Conservation (phyloP, 2,888 invertebrate genomes). For the Leucania comma region DNA sequence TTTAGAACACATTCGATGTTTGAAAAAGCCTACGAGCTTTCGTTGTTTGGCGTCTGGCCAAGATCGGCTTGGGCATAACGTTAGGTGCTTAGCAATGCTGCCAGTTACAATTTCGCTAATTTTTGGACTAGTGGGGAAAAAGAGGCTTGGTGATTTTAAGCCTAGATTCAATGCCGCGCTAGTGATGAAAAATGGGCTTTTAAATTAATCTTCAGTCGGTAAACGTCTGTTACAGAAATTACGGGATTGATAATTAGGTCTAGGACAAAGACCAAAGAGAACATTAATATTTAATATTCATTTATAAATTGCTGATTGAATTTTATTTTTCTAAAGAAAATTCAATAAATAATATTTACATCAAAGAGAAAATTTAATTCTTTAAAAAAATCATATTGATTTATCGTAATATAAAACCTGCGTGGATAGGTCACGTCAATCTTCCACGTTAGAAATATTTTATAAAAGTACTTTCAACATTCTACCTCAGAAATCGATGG, state of each 20-base stretch:
- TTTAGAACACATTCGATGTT: conserved; percentile 74
- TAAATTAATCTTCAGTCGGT: not conserved
- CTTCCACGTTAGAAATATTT: not conserved
- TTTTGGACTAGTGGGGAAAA: conserved; percentile 35
- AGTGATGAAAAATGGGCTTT: conserved; percentile 22
- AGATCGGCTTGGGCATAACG: conserved; percentile 71
- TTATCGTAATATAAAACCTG: not conserved
- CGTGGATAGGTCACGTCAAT: not conserved
- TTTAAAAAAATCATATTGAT: not conserved
- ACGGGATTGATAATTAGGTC: not conserved
- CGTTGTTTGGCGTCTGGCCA: conserved; percentile 74
- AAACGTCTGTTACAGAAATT: not conserved
- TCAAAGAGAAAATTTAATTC: not conserved
- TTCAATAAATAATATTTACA: no score
- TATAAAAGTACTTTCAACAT: not conserved
- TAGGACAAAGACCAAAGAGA: not conserved
- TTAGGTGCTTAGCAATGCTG: conserved; percentile 59
- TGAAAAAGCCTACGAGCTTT: conserved; percentile 71
- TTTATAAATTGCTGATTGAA: no score
- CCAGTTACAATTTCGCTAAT: conserved; percentile 68
- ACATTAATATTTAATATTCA: no score
- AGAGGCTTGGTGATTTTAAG: not conserved
- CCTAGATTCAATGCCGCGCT: not conserved
- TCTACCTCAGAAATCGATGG: not conserved
- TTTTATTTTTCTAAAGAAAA: no score